Conservation (phyloP, 2,797 vertebrate species). For the Schizopygopsis malacanthus region DNA sequence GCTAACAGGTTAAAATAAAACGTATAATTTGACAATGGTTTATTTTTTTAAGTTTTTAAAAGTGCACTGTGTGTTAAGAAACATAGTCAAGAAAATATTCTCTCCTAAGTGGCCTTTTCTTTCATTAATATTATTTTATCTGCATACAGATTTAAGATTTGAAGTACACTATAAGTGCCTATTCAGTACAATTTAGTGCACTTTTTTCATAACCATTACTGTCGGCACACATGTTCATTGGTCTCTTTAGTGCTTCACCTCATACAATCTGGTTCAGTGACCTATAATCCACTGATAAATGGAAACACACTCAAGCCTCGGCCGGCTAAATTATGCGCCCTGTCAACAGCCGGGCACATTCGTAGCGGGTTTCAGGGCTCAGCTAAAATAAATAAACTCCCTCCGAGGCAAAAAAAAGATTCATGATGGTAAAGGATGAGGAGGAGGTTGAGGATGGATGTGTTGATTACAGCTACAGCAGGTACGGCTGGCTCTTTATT, state of each 20-base stretch:
- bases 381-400: conserved; percentile 67
- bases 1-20: neutral
- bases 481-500: conserved; percentile 53
- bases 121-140: neutral
- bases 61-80: neutral
- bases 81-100: neutral
- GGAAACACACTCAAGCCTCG: conserved; percentile 56
- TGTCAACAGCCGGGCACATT: conserved; percentile 62
- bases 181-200: neutral
- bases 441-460: conserved; percentile 25
- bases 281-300: conserved; percentile 67
- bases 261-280: conserved; percentile 62
- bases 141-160: neutral
- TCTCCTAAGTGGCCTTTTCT: too few species aligned
- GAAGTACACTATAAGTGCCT: neutral
- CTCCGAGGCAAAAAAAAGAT: conserved; percentile 51
- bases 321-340: conserved; percentile 65
- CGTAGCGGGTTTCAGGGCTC: conserved; percentile 52
- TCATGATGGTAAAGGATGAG: conserved; percentile 59
- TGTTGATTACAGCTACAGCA: conserved; percentile 48
- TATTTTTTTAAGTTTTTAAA: neutral
- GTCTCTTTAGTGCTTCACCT: conserved; percentile 75
- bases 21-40: neutral
- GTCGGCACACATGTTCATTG: conserved; percentile 81
- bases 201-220: neutral